These are phyloP conservation scores for Zele albiditarsus DNA, from an alignment of 2,888 invertebrate species.

Conservation along the genomic window DNA sequence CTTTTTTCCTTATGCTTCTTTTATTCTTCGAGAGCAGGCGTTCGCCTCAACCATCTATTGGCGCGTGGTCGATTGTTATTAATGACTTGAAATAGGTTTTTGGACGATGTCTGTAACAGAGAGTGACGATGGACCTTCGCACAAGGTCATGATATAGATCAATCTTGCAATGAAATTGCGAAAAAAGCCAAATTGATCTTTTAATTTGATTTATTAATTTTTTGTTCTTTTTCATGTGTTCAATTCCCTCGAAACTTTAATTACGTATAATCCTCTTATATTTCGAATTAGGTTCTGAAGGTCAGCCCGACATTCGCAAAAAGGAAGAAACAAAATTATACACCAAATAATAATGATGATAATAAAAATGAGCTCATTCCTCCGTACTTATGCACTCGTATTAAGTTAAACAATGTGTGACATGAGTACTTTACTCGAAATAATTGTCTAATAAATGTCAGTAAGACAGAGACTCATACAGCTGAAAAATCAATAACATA, in stretches of 20 bases:
- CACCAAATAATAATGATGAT: too few species aligned
- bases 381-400: too few species aligned
- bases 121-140: constrained; percentile 22
- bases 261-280: too few species aligned
- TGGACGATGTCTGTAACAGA: constrained; percentile 6
- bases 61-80: constrained; percentile 61
- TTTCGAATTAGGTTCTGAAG: too few species aligned
- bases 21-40: constrained; percentile 21
- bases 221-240: constrained; percentile 21
- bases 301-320: too few species aligned
- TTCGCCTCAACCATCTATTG: constrained; percentile 43
- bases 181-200: neutral
- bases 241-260: neutral
- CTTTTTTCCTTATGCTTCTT: constrained; percentile 13
- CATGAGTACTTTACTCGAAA: too few species aligned
- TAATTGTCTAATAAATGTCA: too few species aligned
- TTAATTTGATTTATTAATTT: constrained; percentile 11
- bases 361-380: too few species aligned
- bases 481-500: too few species aligned
- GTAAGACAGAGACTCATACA: too few species aligned
- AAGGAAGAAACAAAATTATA: too few species aligned
- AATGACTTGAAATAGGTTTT: constrained; percentile 51
- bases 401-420: too few species aligned
- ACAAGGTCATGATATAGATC: constrained; percentile 16
- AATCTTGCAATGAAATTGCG: constrained; percentile 19